These are phyloP conservation scores for Battus philenor DNA, from an alignment of 1,140 invertebrate genomes.

Conservation along the genomic window DNA sequence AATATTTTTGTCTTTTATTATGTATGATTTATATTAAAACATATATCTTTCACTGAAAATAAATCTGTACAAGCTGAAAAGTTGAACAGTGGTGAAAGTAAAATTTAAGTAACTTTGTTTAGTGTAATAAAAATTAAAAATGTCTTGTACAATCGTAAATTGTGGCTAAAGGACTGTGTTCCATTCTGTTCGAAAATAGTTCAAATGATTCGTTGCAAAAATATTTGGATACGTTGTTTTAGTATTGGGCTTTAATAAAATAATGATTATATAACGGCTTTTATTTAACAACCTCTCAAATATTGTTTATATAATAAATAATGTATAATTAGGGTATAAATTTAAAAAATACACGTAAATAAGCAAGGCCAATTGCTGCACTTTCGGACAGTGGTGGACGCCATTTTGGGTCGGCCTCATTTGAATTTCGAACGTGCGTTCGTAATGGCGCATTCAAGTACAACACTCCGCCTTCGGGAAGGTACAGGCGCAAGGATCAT, in stretches of 20 bases:
- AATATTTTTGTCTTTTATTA: no score
- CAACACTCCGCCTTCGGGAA: constrained; percentile 59
- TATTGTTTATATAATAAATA: no score
- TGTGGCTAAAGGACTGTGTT: constrained; percentile 7
- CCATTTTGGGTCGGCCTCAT: constrained; percentile 23
- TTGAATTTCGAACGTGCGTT: constrained; percentile 31
- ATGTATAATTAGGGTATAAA: no score
- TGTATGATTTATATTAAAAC: no score
- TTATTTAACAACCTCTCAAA: constrained; percentile 16
- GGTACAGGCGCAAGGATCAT: constrained; percentile 54
- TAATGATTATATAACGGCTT: constrained; percentile 14
- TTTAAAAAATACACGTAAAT: no score
- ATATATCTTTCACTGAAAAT: no score
- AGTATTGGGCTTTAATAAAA: constrained; percentile 21
- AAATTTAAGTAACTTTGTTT: no score
- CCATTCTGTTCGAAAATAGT: background rate
- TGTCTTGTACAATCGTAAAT: background rate
- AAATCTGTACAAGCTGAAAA: no score
- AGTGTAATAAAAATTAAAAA: background rate
- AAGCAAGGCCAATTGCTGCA: no score
- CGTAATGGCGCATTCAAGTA: constrained; percentile 30
- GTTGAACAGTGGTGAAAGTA: no score
- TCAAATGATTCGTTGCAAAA: no score
- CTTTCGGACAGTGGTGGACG: constrained; percentile 14
- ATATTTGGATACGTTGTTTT: constrained; percentile 5